phyloP scores from a whole-genome alignment of 2,888 invertebrate genomes.

The Ennomos erosarius region DNA sequence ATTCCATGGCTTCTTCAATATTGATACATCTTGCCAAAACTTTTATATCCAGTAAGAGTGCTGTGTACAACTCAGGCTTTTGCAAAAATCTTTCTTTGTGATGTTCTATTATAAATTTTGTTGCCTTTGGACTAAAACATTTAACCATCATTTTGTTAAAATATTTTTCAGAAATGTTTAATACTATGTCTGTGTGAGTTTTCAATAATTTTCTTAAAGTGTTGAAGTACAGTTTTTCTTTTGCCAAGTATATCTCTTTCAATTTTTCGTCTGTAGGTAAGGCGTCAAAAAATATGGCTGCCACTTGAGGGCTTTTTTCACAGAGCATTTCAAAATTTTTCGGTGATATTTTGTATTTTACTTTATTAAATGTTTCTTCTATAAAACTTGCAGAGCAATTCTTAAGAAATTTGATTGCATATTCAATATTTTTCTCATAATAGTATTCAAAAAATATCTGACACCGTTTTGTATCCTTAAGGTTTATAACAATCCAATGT shows the following conservation, averaged over 20 bases:
- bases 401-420: constrained; percentile 39
- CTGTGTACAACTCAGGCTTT: constrained; percentile 18
- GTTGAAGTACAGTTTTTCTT: constrained; percentile 24
- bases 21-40: constrained; percentile 15
- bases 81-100: constrained; percentile 10
- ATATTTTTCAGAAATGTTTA: constrained; percentile 45
- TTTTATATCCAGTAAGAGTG: constrained; percentile 3
- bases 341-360: constrained; percentile 37
- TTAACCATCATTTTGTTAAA: constrained; percentile 12
- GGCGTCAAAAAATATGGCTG: constrained; percentile 37
- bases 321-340: constrained; percentile 40
- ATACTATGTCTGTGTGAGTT: constrained; percentile 35
- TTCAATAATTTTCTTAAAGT: constrained; percentile 35
- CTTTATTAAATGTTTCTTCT: constrained; percentile 23
- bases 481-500: constrained; percentile 37
- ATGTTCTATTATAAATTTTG: constrained; percentile 33
- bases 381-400: constrained; percentile 29
- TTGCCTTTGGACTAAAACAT: neutral
- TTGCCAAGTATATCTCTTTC: constrained; percentile 20
- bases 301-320: constrained; percentile 36
- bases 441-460: constrained; percentile 43
- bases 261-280: constrained; percentile 20
- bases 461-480: constrained; percentile 37
- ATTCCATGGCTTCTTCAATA: constrained; percentile 37
- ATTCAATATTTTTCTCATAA: constrained; percentile 25